Base-by-base conservation (phyloP, 2,113 vertebrate species). In the Dasypus novemcinctus region DNA sequence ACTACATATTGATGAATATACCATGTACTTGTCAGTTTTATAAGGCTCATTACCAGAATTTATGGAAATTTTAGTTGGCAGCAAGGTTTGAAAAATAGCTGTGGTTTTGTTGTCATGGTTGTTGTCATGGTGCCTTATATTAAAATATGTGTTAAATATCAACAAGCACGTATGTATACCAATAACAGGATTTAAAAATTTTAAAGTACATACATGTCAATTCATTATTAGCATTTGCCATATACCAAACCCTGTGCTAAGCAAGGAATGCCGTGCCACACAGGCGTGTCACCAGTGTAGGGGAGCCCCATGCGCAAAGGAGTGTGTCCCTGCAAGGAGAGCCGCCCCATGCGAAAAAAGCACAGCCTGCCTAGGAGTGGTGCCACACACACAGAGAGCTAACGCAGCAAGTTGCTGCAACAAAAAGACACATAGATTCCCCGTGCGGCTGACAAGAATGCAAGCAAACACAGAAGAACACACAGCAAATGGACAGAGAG, bases 131-230 rank as follows among this genome's bases (percentile, higher is more conserved):
- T 76, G 25, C 54, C 86, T 93, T 82, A 76, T 31, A 59, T 69
- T 72, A 82, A 61, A 71, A 36, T 72, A 21, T 75, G 2, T 75
- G 2, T 90, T 92, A 71, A 68, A 57, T 89, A 91, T 46, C 18
- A 63, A 71, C 66, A 43, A 81, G 83, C 17, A 10, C 54, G 13
- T 25, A 54, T 59, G 2, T 66, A 36, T 92, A 31, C 71, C 87
- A 87, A 54, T 84, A 59, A 43, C 84, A 76, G 20, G 33, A 91
- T 94, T 95, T 90, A 38, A n/a, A 69, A 81, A 80, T 3, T n/a
- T 64, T 87, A 66, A 90, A 87, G 23, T 96, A 36, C 52, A 61
- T 63, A 82, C 64, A 81, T 82, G 12, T 25, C n/a, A 83, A 2
- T 59, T 87, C 12, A 69, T 87, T 87, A 33, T 46, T 95, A 75